Percentiles rank a stretch among this genome's conserved stretches.
phyloP scores from a whole-genome alignment of 1,140 invertebrate species.

The Drosophila watanabei region DNA sequence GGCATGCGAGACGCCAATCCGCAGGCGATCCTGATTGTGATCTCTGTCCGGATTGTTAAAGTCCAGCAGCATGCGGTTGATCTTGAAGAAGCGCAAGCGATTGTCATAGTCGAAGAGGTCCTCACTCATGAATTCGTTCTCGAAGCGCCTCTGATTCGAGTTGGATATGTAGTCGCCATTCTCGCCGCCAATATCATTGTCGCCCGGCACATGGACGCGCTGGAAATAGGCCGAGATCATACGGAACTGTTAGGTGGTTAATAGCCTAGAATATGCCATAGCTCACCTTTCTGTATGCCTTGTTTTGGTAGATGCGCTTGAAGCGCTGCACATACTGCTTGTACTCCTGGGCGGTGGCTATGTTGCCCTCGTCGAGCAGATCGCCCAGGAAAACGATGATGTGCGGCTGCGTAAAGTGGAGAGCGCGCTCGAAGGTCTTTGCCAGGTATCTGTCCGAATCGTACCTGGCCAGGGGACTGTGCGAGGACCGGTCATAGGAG shows the following conservation, averaged over 20 bases:
- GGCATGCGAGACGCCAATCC: conserved; percentile 90
- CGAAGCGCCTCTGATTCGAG: conserved; percentile 92
- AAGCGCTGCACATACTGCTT: conserved; percentile 90
- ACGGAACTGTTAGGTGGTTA: conserved; percentile 87
- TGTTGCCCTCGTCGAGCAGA: conserved; percentile 96
- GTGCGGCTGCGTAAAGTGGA: conserved; percentile 92
- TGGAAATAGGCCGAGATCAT: conserved; percentile 84
- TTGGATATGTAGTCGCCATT: conserved; percentile 90
- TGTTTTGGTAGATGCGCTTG: conserved; percentile 89
- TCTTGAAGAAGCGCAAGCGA: conserved; percentile 87
- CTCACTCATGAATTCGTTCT: conserved; percentile 90
- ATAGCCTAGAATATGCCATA: neutral
- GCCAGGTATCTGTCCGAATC: conserved; percentile 89
- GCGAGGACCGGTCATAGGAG: conserved; percentile 73
- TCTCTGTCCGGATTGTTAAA: conserved; percentile 87
- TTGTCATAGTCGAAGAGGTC: conserved; percentile 88
- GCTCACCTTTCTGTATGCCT: conserved; percentile 86
- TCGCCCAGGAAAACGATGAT: conserved; percentile 96
- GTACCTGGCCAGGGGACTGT: conserved; percentile 72
- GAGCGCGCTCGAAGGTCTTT: conserved; percentile 91
- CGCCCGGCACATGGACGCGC: conserved; percentile 95
- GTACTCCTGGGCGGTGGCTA: conserved; percentile 90
- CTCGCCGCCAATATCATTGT: conserved; percentile 98
- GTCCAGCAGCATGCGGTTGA: conserved; percentile 89
- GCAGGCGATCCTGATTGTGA: conserved; percentile 87